Percentiles rank a stretch among this genome's conserved stretches.
Evolutionary conservation across 2,797 vertebrate species (phyloP).

Genomic region (Sebastes steindachneri): DNA sequence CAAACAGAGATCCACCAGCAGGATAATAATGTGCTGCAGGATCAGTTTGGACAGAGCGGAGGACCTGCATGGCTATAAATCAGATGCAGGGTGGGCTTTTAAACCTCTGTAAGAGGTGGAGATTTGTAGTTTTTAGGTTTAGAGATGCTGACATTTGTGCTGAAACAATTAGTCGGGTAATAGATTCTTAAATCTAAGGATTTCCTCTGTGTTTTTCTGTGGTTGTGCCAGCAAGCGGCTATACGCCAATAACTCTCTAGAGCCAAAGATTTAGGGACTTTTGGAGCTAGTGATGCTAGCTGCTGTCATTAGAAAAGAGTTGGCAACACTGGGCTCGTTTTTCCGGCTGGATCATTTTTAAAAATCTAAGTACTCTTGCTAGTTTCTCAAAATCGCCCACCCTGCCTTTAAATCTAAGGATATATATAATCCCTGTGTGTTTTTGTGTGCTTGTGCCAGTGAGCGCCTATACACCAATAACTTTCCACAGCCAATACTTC

Average conservation of each 20-base stretch:
- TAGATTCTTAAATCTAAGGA: neutral
- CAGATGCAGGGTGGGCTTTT: neutral
- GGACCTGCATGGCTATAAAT: neutral
- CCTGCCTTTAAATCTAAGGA: too few species aligned
- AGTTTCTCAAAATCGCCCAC: too few species aligned
- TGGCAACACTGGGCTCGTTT: too few species aligned
- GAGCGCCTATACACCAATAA: neutral
- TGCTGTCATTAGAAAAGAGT: too few species aligned
- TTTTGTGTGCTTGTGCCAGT: neutral
- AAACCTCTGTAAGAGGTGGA: neutral
- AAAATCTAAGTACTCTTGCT: too few species aligned
- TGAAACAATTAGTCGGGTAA: neutral
- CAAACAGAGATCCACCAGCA: neutral
- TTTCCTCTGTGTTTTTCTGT: neutral
- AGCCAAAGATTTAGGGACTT: too few species aligned
- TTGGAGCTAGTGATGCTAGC: too few species aligned
- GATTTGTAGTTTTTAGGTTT: neutral
- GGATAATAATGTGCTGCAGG: neutral
- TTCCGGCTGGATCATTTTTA: too few species aligned
- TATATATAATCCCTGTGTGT: neutral
- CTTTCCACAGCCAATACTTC: neutral
- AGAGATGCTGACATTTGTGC: neutral
- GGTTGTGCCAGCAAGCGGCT: neutral
- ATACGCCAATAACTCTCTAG: neutral
- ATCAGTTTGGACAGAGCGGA: neutral